A percentile compares a stretch with the other conserved stretches of the same genome.
These are phyloP conservation scores for Myathropa florea DNA, from an alignment of 2,888 invertebrate species.

Conservation along the genomic window DNA sequence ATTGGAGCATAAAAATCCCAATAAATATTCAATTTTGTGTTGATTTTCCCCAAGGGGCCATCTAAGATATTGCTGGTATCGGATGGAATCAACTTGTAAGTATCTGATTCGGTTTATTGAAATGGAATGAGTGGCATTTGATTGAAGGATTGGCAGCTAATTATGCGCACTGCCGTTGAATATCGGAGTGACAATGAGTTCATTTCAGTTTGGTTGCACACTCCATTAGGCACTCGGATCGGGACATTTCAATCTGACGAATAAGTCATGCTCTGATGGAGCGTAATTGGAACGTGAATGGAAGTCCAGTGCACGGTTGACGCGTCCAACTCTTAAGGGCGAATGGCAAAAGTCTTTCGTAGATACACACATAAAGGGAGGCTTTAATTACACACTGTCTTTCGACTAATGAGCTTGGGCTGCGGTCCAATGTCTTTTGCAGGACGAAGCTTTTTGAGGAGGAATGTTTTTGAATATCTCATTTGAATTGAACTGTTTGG, in stretches of 20 bases:
- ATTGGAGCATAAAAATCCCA: conserved; percentile 25
- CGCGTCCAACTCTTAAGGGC: background rate
- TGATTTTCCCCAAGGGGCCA: background rate
- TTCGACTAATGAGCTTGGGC: no score
- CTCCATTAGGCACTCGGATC: background rate
- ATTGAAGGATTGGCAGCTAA: background rate
- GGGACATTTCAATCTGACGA: background rate
- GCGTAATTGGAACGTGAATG: background rate
- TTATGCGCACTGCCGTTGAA: background rate
- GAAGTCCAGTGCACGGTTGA: background rate
- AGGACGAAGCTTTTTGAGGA: no score
- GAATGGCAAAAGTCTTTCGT: no score
- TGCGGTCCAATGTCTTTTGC: no score
- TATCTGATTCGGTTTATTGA: background rate
- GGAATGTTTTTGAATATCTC: no score
- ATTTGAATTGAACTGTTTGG: no score
- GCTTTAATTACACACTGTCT: no score
- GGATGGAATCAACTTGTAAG: conserved; percentile 8
- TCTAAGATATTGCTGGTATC: background rate
- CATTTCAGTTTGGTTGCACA: background rate
- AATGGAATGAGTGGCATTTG: background rate
- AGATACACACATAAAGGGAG: no score
- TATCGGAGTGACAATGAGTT: background rate
- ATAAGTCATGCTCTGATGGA: background rate
- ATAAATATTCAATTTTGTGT: conserved; percentile 28